Base-by-base conservation (phyloP, 2,113 vertebrate species). In the Cisticola juncidis region DNA sequence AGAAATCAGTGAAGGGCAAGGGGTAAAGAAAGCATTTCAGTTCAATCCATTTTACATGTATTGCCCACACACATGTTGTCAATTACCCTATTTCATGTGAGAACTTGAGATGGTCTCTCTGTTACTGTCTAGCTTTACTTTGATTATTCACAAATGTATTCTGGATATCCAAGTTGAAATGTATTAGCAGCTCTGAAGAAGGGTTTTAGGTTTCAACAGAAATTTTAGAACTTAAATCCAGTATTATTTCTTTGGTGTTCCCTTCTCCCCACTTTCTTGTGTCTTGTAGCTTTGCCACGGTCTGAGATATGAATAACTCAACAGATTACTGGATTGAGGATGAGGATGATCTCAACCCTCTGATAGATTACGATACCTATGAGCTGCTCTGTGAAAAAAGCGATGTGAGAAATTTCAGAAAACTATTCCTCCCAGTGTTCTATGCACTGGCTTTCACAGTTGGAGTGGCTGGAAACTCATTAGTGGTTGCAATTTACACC, bases 381-480 rank as follows among this genome's bases (percentile, higher is more conserved):
- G 98, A 98, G 35, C 44, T 92, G 20, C 26, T 99, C 71, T 99
- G 99, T 8, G 97, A 98, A 83, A 99, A 99, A 94, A 95, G 93
- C 0, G 98, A 99, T 5, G 97, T 99, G 71, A 98, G 99, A 14
- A 98, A 97, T 20, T 99, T 99, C 60, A 98, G 96, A 1, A 98
- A 85, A 48, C 18, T 98, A 68, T 99, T 99, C 88, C 98, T 99
- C 21, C 99, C 99, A 12, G 86, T 96, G 68, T 98, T 99, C 94
- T 99, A 99, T 31, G 65, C 97, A 0, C 20, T 98, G 62, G 98
- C 98, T 69, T 97, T 99, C 80, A 91, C 98, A 4, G 45, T 96
- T 45, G 99, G 99, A 23, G 88, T 99, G 5, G 98, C 98, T 22
- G 99, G 99, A 9, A 99, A 99, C 35, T 94, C 97, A 8, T 66